phyloP scores from a whole-genome alignment of 1,140 invertebrate genomes.

The Drosophila santomea region DNA sequence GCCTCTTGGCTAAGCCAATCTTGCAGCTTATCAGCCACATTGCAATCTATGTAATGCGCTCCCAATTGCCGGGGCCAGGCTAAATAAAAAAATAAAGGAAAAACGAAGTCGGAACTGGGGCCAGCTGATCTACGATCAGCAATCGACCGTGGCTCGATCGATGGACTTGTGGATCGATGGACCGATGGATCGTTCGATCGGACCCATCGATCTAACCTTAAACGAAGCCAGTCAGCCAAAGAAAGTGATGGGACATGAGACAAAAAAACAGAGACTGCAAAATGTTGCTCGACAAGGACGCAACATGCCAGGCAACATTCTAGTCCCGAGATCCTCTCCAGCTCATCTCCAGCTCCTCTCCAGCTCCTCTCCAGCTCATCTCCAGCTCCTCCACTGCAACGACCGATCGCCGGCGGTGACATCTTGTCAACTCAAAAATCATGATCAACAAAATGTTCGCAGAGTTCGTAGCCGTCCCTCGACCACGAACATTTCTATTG shows the following conservation, averaged over 20 bases:
- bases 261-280: slow-evolving; percentile 23
- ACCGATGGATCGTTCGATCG: slow-evolving; percentile 29
- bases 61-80: slow-evolving; percentile 51
- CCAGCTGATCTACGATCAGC: slow-evolving; percentile 53
- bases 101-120: slow-evolving; percentile 6
- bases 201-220: slow-evolving; percentile 51
- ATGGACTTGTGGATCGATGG: slow-evolving; percentile 9
- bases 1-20: slow-evolving; percentile 22
- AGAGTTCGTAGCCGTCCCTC: slow-evolving; percentile 16
- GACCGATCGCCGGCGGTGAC: slow-evolving; percentile 73
- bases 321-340: slow-evolving; percentile 44
- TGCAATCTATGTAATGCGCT: slow-evolving; percentile 69
- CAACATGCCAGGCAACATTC: slow-evolving; percentile 76
- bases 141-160: slow-evolving; percentile 37
- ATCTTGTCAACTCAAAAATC: slow-evolving; percentile 83
- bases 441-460: slow-evolving; percentile 78
- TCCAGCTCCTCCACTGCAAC: slow-evolving; percentile 9
- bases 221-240: slow-evolving; percentile 41
- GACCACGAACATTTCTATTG: slow-evolving; percentile 70
- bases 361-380: too few relatives aligned
- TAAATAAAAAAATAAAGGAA: neutral
- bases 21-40: slow-evolving; percentile 67
- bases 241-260: slow-evolving; percentile 62
- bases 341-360: slow-evolving; percentile 12
- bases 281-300: slow-evolving; percentile 79